Evolutionary conservation across 2,113 vertebrate species (phyloP), one percentile per base, ranked within the genome.

Genomic region (Oncorhynchus nerka): DNA sequence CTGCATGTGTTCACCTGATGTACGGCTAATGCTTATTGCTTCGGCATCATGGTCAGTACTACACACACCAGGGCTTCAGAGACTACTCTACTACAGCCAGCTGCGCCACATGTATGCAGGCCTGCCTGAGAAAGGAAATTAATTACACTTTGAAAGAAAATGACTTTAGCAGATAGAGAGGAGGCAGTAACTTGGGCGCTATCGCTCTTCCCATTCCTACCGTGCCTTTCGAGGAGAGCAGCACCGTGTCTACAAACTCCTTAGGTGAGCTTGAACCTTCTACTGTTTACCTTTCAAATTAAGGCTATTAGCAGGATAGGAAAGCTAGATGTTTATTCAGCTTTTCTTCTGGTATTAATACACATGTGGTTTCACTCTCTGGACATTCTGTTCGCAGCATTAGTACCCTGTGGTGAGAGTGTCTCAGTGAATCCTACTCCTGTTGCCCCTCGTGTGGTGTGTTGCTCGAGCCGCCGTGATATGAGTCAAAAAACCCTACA

Each of bases 71-170:
- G 73, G 67, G 82, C 76, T 74, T 51, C 68, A 15, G 70, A 73
- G 71, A 68, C 79, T 19, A 55, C 0, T 4, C 15, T 55, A 55
- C 51, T 78, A 77, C 76, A 74, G 72, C 72, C 64, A 81, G 85
- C 86, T 62, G 85, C 84, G 83, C 86, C 88, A 85, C 85, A 84
- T 86, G 75, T 74, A 77, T 57, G 30, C 51, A 74, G 83, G 86
- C 81, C 87, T 75, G 87, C 76, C 87, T 83, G 84, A 83, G 86
- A 85, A 82, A 94, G 93, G 91, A 93, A 94, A 93, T 94, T 90
- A 93, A 92, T 92, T 92, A 88, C 88, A 87, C 89, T 92, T 87
- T 83, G 84, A 80, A 85, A 83, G 92, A 92, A 94, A 93, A 94
- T 93, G 6, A 89, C 89, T 94, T 93, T 92, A 93, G 75, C 92